phyloP scores from a whole-genome alignment of 2,888 invertebrate genomes.

The Aspidapion aeneum region DNA sequence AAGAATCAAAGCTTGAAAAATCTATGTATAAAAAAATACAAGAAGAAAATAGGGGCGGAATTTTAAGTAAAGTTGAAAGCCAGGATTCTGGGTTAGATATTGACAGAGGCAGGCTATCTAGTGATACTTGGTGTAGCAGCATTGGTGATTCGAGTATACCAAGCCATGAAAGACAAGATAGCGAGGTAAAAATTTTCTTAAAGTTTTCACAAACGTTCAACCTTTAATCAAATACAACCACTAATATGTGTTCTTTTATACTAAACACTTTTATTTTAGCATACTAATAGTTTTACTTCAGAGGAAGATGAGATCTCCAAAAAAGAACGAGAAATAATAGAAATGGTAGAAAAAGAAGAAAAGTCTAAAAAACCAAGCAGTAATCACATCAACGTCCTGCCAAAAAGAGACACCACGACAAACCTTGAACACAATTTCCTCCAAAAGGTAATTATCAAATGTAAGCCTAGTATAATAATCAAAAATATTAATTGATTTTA shows the following conservation, averaged over 20 bases:
- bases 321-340: constrained; percentile 63
- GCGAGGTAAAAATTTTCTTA: constrained; percentile 51
- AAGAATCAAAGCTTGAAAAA: constrained; percentile 74
- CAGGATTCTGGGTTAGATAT: constrained; percentile 78
- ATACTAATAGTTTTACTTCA: constrained; percentile 67
- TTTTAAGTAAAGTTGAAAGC: constrained; percentile 53
- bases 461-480: no score
- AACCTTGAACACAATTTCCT: constrained; percentile 20
- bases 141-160: constrained; percentile 38
- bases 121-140: constrained; percentile 57
- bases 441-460: neutral
- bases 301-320: constrained; percentile 74
- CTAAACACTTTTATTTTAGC: constrained; percentile 28
- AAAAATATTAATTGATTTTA: no score
- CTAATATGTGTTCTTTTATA: no score
- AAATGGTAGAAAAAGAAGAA: constrained; percentile 60
- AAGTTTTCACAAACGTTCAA: no score
- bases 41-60: constrained; percentile 36
- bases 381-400: constrained; percentile 8
- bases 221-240: no score
- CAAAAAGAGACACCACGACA: constrained; percentile 18
- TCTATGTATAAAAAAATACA: constrained; percentile 63
- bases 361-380: constrained; percentile 50
- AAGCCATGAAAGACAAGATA: constrained; percentile 73
- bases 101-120: constrained; percentile 53